Base-by-base conservation (phyloP, 2,888 invertebrate species). In the Venustoraphidia nigricollis region DNA sequence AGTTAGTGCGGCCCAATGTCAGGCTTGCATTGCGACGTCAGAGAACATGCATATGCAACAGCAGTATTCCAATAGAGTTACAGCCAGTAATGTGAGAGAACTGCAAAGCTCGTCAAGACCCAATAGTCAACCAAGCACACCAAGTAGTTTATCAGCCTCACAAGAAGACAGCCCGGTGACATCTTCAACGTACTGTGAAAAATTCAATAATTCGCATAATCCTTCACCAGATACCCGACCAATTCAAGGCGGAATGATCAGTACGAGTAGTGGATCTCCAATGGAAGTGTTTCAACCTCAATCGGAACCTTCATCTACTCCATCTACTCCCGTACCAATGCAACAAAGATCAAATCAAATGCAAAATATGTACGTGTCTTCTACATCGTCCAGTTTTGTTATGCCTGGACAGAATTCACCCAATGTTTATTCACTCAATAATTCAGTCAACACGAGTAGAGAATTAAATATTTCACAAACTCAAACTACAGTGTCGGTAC, bases 231-330 rank as follows among this genome's bases (percentile, higher is more conserved):
- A 83, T 56, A 73, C 74, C 34, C 73, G 83, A 56, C 88, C 88
- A 0, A 86, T 87, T 51, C 88, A 89, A 62, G 88, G 86, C 6
- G 88, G 87, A 1, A 82, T 87, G 1, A 83, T 89, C 9, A 88
- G 87, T 55, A 88, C 88, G 0, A 88, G 87, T 61, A 81, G 85
- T 57, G 83, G 84, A 38, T 82, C 85, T 43, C 81, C 83, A 0
- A 69, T 74, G 3, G 79, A 79, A 52, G 69, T 66, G 2, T 54
- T 71, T 46, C 68, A 64, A 51, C 68, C 66, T 3, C 52, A 52
- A 3, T 71, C 76, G 2, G 76, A 76, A 52, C 75, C 79, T 1
- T 77, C 79, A n/a, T 77, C 78, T 3, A 76, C 77, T 35, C 65
- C 70, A 41, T 75, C 75, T 0, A 72, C 67, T 48, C 73, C 75